Base-by-base conservation (phyloP, 2,888 invertebrate species). In the Crioceris asparagi region DNA sequence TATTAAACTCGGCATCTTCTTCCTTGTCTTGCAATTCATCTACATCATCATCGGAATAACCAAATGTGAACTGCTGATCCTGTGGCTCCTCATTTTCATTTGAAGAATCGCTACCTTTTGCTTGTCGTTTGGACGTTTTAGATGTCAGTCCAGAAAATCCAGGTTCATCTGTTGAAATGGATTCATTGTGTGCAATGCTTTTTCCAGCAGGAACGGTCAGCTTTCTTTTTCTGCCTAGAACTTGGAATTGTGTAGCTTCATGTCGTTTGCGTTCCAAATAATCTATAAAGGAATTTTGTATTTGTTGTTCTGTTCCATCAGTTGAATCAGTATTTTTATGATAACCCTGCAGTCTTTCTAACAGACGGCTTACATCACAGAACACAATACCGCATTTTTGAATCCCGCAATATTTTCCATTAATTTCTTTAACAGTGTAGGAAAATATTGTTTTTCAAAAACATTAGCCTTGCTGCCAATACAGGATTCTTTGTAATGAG, bases 401-500 rank as follows among this genome's bases (percentile, higher is more conserved):
- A n/a, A 32, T 21, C 3, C 16, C 12, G 5, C 16, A 11, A 23
- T 2, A 10, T 17, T n/a, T 27, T 10, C n/a, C 8, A 14, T 29
- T 19, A 21, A 21, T 21, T 7, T 7, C 10, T 10, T 6, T 21
- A 21, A 21, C 6, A 21, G 21, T 10, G 10, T 21, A 7, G 21
- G 35, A 35, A 35, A 29, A n/a, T 17, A 12, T 29, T 35, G 26
- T 11, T 35, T 35, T 26, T 35, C 29, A 4, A 35, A 10, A 15
- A 35, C 29, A 21, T 21, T 21, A 7, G 21, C 6, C 21, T 10
- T 21, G 10, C 21, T 21, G 10, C 21, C 21, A 7, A 21, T 21
- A 21, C 10, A 10, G 10, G 21, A 7, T 21, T 7, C 21, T 25
- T 34, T 34, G 2, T 14, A 51, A 3, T 46, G 35, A 4, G 33